Evolutionary conservation across 2,888 invertebrate genomes (phyloP), one percentile per base, ranked within the genome.

Genomic region (Pristionchus entomophagus): DNA sequence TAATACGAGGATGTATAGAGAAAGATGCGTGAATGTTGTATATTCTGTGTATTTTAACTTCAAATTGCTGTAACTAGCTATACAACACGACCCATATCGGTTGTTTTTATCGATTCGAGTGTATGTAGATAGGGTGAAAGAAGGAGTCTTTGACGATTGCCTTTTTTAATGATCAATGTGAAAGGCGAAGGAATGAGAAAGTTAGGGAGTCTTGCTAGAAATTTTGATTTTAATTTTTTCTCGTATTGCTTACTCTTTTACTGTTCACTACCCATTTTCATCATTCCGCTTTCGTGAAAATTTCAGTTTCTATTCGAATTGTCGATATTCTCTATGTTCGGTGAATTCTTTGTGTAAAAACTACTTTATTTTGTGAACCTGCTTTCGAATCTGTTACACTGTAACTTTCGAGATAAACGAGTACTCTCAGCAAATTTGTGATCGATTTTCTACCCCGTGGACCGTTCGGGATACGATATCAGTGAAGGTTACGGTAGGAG

Each of bases 351-450:
- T 29, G n/a, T 29, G 26, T 19, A 29, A 14, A 65, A 65, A 19
- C 65, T n/a, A n/a, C 32, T 65, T 35, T 65, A 65, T 65, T 35
- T 65, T 65, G 65, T 65, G 65, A 65, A 32, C 35, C 41, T 73
- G 73, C 41, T 45, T 80, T 49, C 41, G 32, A 80, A 49, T 26
- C 51, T 49, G 49, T 80, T 80, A 26, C 51, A 29, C 51, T 51
- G 49, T 73, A 41, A 80, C 51, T 49, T 19, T 51, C 51, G 41
- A 35, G 51, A 80, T 80, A 80, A 80, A 80, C 78, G 59, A 59
- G 82, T 82, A 82, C 82, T 82, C 56, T 82, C 56, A 35, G 5
- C 17, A n/a, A 6, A 32, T 56, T 12, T 29, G 45, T 4, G 4
- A 19, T 14, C 12, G n/a, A 38, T 10, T 35, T n/a, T 8, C 1